A percentile compares a stretch with the other conserved stretches of the same genome.
Conservation (phyloP, 2,797 vertebrate species). For the Channallabes apus region DNA sequence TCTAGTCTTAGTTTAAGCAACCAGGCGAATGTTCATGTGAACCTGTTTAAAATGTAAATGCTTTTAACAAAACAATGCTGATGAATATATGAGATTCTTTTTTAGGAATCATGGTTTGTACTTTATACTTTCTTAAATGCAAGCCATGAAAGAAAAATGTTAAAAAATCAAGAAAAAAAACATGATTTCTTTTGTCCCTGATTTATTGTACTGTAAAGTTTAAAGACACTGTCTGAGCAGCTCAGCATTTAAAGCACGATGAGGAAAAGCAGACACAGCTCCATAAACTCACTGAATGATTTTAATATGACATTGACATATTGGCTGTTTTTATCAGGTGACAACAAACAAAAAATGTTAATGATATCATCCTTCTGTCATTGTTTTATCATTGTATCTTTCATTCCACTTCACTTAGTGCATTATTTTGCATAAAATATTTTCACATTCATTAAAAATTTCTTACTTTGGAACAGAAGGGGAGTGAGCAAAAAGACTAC, state of each 20-base stretch:
- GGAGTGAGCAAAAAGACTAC: not conserved
- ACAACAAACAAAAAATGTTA: slow-evolving; percentile 40
- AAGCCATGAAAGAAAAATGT: not conserved
- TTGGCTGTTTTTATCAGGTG: slow-evolving; percentile 51
- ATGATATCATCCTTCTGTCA: not conserved
- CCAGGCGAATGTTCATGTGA: slow-evolving; percentile 71
- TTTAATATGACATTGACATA: slow-evolving; percentile 66
- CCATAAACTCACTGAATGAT: slow-evolving; percentile 72
- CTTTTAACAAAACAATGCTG: not conserved
- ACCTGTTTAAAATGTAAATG: slow-evolving; percentile 23
- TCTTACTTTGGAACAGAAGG: not conserved
- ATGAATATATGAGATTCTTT: not conserved
- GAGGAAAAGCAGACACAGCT: slow-evolving; percentile 67
- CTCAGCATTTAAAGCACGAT: slow-evolving; percentile 30
- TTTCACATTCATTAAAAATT: not conserved
- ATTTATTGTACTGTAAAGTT: not conserved
- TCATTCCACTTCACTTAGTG: not conserved
- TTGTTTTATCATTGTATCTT: not conserved
- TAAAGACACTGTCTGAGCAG: not conserved
- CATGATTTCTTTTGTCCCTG: not conserved
- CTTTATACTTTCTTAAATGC: not conserved
- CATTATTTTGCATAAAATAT: slow-evolving; percentile 20
- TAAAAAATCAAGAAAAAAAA: not conserved
- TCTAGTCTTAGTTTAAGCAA: slow-evolving; percentile 50
- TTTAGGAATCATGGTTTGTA: not conserved